Base-by-base conservation (phyloP, 2,888 invertebrate genomes). In the Ceratothoa steindachneri region DNA sequence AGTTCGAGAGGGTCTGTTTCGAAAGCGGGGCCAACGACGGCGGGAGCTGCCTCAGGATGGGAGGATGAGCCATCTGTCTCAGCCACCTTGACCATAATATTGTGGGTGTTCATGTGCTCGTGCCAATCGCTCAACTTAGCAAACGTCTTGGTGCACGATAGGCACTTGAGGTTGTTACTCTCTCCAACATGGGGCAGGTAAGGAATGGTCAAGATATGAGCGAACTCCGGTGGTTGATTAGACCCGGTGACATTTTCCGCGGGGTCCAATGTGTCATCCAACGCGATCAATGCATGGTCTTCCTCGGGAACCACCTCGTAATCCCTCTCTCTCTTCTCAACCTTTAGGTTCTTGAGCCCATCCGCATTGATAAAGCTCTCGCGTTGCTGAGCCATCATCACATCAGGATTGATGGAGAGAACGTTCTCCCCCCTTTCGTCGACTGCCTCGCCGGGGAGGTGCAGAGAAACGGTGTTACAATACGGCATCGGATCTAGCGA, bases 351-450 rank as follows among this genome's bases (percentile, higher is more conserved):
- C 27, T 15, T 60, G 22, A 2, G 12, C 22, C 60, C 60, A 1
- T 60, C 60, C n/a, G 19, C 24, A 60, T 60, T 60, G 12, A 60
- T 24, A 24, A 60, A 60, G 27, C 27, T 60, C 27, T 60, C 60
- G n/a, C 60, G n/a, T 60, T 60, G 60, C 24, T 60, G 60, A 60
- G 27, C 24, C 60, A 60, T 60, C 27, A 60, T 24, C 19, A 60
- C 60, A 24, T 7, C 24, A 22, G 19, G 60, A 41, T 41, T 41
- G 15, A 41, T 41, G 15, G 41, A 41, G 12, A 60, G 27, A 1
- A 24, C 1, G 2, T n/a, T 60, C 27, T 60, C 60, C 22, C 60
- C 60, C 24, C 60, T 60, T 24, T 60, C 60, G 3, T 60, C 60
- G 1, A 60, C 2, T 60, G 12, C 60, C 27, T 60, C 60, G 12